phyloP scores from a whole-genome alignment of 2,113 vertebrate species.

The Felis catus region F.catus_Fca126_mat1.0 CM031411.1:119081001-119081500 shows the following conservation, averaged over 20 bases:
- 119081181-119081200: constrained; percentile 62
- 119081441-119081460: constrained; percentile 73
- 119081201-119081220: constrained; percentile 67
- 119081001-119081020: constrained; percentile 59
- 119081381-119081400: constrained; percentile 70
- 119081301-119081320: constrained; percentile 62
- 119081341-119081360: constrained; percentile 73
- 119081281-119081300: constrained; percentile 33
- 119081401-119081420: constrained; percentile 66
- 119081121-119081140: constrained; percentile 54
- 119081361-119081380: constrained; percentile 73
- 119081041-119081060: constrained; percentile 48
- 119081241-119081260: constrained; percentile 20
- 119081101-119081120: constrained; percentile 70
- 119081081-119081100: constrained; percentile 68
- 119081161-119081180: constrained; percentile 58
- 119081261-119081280: constrained; percentile 53
- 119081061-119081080: constrained; percentile 68
- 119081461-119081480: constrained; percentile 63
- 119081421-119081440: constrained; percentile 63
- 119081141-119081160: constrained; percentile 72
- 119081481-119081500: constrained; percentile 70
- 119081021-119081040: constrained; percentile 63
- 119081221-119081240: constrained; percentile 50
- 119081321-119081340: constrained; percentile 70